These are phyloP conservation scores for Lophius piscatorius DNA, from an alignment of 2,113 vertebrate species.

Conservation along the genomic window DNA sequence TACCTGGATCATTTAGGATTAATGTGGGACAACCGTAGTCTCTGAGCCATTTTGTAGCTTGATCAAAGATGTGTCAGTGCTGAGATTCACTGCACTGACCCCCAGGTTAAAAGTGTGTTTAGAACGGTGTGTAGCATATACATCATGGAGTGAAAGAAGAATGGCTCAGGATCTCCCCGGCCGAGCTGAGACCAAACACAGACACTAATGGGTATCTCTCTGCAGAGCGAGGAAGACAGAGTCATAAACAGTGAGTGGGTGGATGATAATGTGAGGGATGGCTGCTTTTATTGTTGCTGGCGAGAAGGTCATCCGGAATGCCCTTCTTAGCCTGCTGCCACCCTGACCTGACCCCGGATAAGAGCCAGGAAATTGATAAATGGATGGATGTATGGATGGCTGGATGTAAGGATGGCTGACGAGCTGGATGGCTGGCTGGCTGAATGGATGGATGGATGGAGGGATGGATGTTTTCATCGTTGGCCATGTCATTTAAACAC, in stretches of 20 bases:
- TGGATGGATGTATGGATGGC: no score
- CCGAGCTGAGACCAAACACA: slow-evolving; percentile 40
- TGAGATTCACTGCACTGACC: slow-evolving; percentile 55
- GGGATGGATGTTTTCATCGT: no score
- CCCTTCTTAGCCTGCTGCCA: no score
- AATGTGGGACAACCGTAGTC: slow-evolving; percentile 51
- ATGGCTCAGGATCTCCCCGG: slow-evolving; percentile 35
- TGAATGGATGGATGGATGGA: no score
- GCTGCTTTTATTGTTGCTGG: slow-evolving; percentile 25
- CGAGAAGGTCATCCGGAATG: no score
- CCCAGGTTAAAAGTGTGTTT: slow-evolving; percentile 57
- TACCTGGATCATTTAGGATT: slow-evolving; percentile 48
- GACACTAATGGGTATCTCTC: slow-evolving; percentile 35
- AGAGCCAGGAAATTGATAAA: no score
- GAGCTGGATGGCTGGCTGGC: no score
- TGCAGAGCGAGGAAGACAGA: slow-evolving; percentile 23
- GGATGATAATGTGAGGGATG: slow-evolving; percentile 11
- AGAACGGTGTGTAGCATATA: slow-evolving; percentile 37
- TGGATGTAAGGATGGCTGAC: no score
- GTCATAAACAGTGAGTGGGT: slow-evolving; percentile 28
- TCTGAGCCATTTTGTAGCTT: slow-evolving; percentile 54
- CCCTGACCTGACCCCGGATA: no score
- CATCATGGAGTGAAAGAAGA: slow-evolving; percentile 54
- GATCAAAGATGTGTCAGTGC: slow-evolving; percentile 67
- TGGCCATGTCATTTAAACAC: not conserved